Conservation (phyloP, 2,888 invertebrate species). For the Blomia tropicalis region DNA sequence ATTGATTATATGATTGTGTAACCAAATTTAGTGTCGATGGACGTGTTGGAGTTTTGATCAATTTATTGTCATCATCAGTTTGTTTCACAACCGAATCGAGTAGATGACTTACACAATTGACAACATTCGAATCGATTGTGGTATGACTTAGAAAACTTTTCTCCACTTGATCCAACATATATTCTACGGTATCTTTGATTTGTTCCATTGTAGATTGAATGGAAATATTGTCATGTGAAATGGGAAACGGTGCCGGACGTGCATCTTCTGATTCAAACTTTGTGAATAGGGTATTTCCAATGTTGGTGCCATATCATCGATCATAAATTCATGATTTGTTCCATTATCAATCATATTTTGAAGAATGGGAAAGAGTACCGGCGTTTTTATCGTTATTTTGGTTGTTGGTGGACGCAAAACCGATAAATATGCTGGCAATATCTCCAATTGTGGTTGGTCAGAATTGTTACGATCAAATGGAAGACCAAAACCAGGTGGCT, state of each 20-base stretch:
- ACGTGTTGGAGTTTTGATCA: not conserved
- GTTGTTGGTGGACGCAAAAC: constrained; percentile 19
- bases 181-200: too few relatives aligned
- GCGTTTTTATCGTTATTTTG: constrained; percentile 24
- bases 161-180: too few relatives aligned
- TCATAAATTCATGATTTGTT: constrained; percentile 11
- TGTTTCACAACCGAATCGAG: not conserved
- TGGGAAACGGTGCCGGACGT: too few relatives aligned
- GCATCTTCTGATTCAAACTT: too few relatives aligned
- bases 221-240: too few relatives aligned
- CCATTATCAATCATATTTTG: constrained; percentile 3
- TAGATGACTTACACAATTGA: not conserved
- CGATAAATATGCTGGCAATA: constrained; percentile 25
- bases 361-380: constrained; percentile 25
- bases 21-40: not conserved
- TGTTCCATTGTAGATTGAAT: too few relatives aligned
- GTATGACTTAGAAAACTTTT: too few relatives aligned
- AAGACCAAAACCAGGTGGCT: constrained; percentile 2
- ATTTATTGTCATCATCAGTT: not conserved
- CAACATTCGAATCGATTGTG: not conserved
- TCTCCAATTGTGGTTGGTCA: constrained; percentile 16
- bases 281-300: too few relatives aligned
- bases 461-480: too few relatives aligned
- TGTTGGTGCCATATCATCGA: constrained; percentile 15
- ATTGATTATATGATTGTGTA: not conserved